Evolutionary conservation across 2,797 vertebrate species (phyloP).

Genomic region (Urosaurus nigricauda): DNA sequence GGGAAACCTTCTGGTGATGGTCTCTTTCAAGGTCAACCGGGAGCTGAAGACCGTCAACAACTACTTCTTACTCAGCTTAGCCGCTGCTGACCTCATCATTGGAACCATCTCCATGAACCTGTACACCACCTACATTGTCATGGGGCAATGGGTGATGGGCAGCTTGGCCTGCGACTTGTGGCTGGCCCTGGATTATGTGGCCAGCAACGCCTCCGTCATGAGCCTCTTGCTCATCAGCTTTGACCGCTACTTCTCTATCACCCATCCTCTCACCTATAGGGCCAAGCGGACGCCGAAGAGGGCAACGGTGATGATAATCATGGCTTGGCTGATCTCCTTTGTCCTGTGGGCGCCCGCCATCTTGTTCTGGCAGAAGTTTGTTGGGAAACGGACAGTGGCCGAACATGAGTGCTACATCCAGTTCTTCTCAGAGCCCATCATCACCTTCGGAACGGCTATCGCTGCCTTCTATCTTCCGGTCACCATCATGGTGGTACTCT

Average conservation of each 20-base stretch:
- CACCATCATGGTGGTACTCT: slow-evolving; percentile 84
- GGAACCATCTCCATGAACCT: slow-evolving; percentile 86
- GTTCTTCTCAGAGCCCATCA: slow-evolving; percentile 81
- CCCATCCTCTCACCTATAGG: slow-evolving; percentile 83
- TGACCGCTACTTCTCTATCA: slow-evolving; percentile 86
- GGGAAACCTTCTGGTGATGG: slow-evolving; percentile 83
- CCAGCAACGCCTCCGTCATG: slow-evolving; percentile 87
- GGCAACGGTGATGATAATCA: slow-evolving; percentile 80
- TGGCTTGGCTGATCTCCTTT: slow-evolving; percentile 84
- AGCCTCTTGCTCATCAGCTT: slow-evolving; percentile 87
- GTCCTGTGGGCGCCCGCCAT: slow-evolving; percentile 85
- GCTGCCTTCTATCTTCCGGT: slow-evolving; percentile 86
- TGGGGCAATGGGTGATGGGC: slow-evolving; percentile 83
- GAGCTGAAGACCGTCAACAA: slow-evolving; percentile 85
- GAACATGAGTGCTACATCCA: slow-evolving; percentile 80
- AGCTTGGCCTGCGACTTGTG: slow-evolving; percentile 83
- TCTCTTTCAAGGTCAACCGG: slow-evolving; percentile 84
- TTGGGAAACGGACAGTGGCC: slow-evolving; percentile 72
- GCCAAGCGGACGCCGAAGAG: slow-evolving; percentile 81
- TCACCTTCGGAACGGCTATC: slow-evolving; percentile 84
- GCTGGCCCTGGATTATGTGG: slow-evolving; percentile 85
- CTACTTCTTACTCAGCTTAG: slow-evolving; percentile 85
- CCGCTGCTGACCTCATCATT: slow-evolving; percentile 84
- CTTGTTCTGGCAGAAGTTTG: slow-evolving; percentile 83
- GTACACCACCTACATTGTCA: slow-evolving; percentile 84